A percentile compares a stretch with the other conserved stretches of the same genome.
phyloP scores from a whole-genome alignment of 1,140 invertebrate species.

The Reticulitermes speratus region DNA sequence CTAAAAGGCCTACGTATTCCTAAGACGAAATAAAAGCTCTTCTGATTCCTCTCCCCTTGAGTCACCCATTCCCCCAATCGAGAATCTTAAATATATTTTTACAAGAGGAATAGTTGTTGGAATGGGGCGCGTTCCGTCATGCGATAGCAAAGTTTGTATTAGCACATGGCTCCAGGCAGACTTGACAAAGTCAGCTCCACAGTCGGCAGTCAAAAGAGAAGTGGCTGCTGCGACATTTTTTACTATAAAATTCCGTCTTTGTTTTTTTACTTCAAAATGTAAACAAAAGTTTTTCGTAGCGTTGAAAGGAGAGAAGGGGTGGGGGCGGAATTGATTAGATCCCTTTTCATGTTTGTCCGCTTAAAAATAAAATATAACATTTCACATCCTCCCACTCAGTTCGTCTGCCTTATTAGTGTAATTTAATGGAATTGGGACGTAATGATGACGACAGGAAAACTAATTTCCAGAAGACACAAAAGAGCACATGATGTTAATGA shows the following conservation, averaged over 20 bases:
- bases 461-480: background rate
- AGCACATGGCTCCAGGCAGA: background rate
- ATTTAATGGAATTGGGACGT: background rate
- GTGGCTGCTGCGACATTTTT: background rate
- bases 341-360: background rate
- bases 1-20: no score
- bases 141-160: background rate
- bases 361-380: background rate
- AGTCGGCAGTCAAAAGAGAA: background rate
- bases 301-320: no score
- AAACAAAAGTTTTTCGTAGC: background rate
- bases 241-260: background rate
- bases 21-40: no score
- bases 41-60: no score
- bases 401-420: background rate
- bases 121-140: no score
- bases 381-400: background rate
- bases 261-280: constrained; percentile 1
- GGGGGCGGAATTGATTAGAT: background rate
- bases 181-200: background rate
- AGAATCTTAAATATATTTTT: no score
- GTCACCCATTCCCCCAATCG: no score
- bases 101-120: no score
- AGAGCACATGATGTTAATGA: background rate
- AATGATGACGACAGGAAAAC: background rate